Evolutionary conservation across 2,113 vertebrate species (phyloP).

Genomic region (Grus americana): DNA sequence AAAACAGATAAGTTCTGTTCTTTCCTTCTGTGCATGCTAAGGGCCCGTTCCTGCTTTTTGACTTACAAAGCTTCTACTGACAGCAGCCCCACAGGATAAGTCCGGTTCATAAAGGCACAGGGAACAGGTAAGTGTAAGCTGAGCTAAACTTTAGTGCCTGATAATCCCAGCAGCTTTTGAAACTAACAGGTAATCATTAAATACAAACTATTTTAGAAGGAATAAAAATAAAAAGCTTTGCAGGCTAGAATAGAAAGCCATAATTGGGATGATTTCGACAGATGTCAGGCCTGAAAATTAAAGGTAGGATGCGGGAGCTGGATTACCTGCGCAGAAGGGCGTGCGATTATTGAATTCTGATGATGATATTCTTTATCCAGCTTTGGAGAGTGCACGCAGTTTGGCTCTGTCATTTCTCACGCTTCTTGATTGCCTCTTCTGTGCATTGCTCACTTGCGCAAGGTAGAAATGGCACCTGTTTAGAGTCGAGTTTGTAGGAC

Average conservation of each 20-base stretch:
- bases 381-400: background rate
- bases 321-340: background rate
- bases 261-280: background rate
- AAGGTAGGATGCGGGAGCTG: background rate
- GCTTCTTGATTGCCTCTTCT: background rate
- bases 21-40: background rate
- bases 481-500: background rate
- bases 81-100: background rate
- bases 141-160: background rate
- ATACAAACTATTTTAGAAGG: background rate
- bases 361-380: background rate
- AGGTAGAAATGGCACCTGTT: background rate
- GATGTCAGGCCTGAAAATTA: background rate
- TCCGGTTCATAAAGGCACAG: background rate
- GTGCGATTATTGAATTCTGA: background rate
- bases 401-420: background rate
- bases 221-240: background rate
- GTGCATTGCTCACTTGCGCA: background rate
- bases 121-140: background rate
- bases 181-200: background rate
- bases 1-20: constrained; percentile 48
- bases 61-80: background rate
- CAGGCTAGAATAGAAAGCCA: background rate
- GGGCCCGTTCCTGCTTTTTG: background rate
- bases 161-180: background rate